These are phyloP conservation scores for Caenorhabditis japonica DNA, from an alignment of 2,888 invertebrate genomes.

Conservation along the genomic window DNA sequence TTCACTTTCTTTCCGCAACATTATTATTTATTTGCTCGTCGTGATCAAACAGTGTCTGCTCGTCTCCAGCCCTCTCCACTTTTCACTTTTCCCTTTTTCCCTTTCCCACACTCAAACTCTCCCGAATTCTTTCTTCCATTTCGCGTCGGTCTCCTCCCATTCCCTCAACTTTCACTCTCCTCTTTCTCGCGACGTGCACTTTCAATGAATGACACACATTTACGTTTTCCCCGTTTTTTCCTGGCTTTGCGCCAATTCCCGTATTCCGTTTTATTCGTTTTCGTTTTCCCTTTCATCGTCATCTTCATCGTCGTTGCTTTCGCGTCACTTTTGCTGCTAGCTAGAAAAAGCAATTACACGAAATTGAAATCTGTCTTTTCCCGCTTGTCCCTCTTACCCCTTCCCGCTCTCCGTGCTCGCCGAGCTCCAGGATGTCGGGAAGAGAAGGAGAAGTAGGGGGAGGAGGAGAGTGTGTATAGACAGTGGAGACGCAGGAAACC, in stretches of 20 bases:
- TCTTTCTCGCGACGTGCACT: conserved; percentile 34
- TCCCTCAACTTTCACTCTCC: conserved; percentile 16
- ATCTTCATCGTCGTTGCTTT: no score
- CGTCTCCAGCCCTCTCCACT: conserved; percentile 1
- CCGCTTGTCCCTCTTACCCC: background rate
- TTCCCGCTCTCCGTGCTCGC: conserved; percentile 4
- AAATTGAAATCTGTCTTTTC: conserved; percentile 43
- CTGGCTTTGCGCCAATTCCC: conserved; percentile 18
- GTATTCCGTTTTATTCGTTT: conserved; percentile 10
- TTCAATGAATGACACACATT: conserved; percentile 27
- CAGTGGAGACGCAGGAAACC: background rate
- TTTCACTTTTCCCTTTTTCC: conserved; percentile 1
- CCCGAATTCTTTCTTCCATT: conserved; percentile 2
- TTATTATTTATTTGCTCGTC: conserved; percentile 50
- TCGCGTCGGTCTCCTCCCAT: no score
- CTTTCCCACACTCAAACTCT: conserved; percentile 1
- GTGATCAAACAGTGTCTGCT: conserved; percentile 39
- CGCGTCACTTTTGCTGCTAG: conserved; percentile 44
- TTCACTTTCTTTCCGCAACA: conserved; percentile 23
- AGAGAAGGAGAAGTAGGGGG: background rate
- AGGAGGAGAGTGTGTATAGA: background rate
- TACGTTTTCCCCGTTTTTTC: conserved; percentile 1
- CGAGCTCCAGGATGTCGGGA: background rate
- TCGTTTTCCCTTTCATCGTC: background rate
- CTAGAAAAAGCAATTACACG: conserved; percentile 48